These are phyloP conservation scores for Mirza zaza DNA, from an alignment of 2,113 vertebrate species.

Conservation along the genomic window DNA sequence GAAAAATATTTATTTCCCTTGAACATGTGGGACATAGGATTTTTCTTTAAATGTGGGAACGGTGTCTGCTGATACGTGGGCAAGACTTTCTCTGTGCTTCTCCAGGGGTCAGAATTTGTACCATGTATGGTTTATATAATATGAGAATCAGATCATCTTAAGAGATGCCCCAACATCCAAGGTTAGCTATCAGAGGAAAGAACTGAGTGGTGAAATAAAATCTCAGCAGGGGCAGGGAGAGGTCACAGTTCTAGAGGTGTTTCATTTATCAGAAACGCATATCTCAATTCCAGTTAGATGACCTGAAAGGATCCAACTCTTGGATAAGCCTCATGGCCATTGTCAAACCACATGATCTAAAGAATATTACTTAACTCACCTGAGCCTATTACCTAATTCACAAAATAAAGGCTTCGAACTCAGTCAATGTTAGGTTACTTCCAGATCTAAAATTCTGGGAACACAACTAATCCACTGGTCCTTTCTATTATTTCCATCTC, in stretches of 20 bases:
- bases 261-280: neutral
- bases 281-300: neutral
- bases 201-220: neutral
- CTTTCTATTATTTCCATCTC: neutral
- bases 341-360: neutral
- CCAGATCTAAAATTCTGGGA: neutral
- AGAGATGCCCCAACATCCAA: neutral
- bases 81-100: neutral
- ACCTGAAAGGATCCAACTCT: neutral
- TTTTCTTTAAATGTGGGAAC: neutral
- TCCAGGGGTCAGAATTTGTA: neutral
- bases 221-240: neutral
- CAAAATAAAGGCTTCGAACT: neutral
- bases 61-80: fast-evolving
- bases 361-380: neutral
- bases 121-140: neutral
- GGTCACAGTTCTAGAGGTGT: fast-evolving
- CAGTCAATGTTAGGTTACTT: neutral
- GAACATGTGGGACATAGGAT: neutral
- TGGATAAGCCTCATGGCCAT: fast-evolving
- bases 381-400: neutral
- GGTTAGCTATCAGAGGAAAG: neutral
- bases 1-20: neutral
- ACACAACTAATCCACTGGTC: neutral
- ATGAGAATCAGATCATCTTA: neutral